Evolutionary conservation across 2,888 invertebrate species (phyloP).

Genomic region (Tanytarsus gracilentus): DNA sequence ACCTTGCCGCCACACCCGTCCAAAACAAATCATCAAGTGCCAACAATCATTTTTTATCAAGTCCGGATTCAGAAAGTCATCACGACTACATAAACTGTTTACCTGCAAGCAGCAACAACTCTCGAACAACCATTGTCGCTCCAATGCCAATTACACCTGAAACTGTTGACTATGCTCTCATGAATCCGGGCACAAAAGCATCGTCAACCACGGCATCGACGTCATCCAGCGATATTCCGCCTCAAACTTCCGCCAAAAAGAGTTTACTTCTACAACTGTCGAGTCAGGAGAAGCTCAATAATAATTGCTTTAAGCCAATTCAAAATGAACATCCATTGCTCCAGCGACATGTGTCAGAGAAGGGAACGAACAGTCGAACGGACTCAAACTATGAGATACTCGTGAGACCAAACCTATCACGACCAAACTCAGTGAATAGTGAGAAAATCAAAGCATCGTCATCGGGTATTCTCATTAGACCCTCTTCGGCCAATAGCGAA

Average conservation of each 20-base stretch:
- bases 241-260: constrained; percentile 11
- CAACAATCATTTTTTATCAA: constrained; percentile 16
- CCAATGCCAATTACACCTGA: constrained; percentile 13
- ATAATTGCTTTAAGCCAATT: constrained; percentile 26
- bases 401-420: constrained; percentile 35
- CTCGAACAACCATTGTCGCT: constrained; percentile 17
- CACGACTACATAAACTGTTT: constrained; percentile 41
- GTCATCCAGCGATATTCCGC: constrained; percentile 22
- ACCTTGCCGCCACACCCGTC: constrained; percentile 19
- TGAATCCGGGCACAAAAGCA: constrained; percentile 37
- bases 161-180: constrained; percentile 47
- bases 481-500: constrained; percentile 36
- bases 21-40: constrained; percentile 24
- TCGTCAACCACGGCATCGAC: too few relatives aligned
- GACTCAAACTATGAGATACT: constrained; percentile 37
- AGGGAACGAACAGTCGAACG: constrained; percentile 36
- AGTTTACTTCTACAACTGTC: constrained; percentile 7
- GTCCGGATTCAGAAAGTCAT: constrained; percentile 25
- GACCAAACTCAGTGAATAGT: constrained; percentile 41
- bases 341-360: constrained; percentile 14
- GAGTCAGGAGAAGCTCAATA: constrained; percentile 23
- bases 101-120: constrained; percentile 32
- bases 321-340: background rate
- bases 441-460: constrained; percentile 34
- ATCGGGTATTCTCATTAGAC: constrained; percentile 31